phyloP scores from a whole-genome alignment of 2,888 invertebrate species.

The Tiliacea aurago region DNA sequence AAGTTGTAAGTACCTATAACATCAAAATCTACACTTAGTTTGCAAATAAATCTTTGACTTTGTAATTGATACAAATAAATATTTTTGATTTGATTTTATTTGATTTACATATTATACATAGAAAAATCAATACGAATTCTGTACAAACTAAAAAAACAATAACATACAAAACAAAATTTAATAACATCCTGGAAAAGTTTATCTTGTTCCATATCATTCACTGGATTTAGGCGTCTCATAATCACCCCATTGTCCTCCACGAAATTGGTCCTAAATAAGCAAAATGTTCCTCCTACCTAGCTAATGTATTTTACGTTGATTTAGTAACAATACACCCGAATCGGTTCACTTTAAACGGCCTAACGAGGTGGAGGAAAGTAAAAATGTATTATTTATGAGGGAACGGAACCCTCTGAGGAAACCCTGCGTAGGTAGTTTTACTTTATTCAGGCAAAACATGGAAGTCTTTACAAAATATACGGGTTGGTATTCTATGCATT shows the following conservation, averaged over 20 bases:
- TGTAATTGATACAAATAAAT: too few species aligned
- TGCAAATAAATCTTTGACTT: too few species aligned
- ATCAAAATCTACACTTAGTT: too few species aligned
- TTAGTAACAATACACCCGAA: slow-evolving; percentile 46
- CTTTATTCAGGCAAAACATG: slow-evolving; percentile 40
- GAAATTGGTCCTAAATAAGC: neutral
- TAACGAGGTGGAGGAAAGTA: slow-evolving; percentile 56
- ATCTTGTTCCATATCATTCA: neutral
- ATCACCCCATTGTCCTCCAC: neutral
- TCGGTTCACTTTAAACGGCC: slow-evolving; percentile 48
- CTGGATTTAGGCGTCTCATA: neutral
- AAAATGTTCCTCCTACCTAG: neutral
- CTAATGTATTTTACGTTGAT: slow-evolving; percentile 35
- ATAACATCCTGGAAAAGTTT: neutral
- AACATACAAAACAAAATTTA: too few species aligned
- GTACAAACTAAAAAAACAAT: too few species aligned
- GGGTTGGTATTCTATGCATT: slow-evolving; percentile 10
- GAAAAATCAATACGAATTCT: too few species aligned
- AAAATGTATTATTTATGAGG: slow-evolving; percentile 63
- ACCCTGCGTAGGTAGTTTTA: slow-evolving; percentile 12
- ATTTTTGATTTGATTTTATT: too few species aligned
- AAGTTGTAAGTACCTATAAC: too few species aligned
- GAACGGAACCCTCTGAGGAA: slow-evolving; percentile 21
- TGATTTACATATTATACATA: too few species aligned
- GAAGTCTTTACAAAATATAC: slow-evolving; percentile 19